Evolutionary conservation across 2,888 invertebrate species (phyloP).

Genomic region (Nomada goodeniana): DNA sequence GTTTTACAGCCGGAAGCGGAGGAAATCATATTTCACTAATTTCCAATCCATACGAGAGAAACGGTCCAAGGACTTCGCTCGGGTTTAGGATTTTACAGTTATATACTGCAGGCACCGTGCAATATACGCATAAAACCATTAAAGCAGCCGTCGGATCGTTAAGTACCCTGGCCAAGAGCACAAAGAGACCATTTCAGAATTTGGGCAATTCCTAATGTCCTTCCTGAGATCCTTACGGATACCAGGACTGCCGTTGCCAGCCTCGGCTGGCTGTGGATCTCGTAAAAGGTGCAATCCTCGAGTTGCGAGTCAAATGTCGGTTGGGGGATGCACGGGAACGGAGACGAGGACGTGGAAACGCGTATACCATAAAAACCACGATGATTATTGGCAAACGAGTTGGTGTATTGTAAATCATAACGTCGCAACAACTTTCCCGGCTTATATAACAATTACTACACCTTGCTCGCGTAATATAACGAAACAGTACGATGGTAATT

Average conservation of each 20-base stretch:
- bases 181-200: slow-evolving; percentile 63
- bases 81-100: slow-evolving; percentile 52
- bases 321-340: background rate
- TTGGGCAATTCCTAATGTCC: slow-evolving; percentile 71
- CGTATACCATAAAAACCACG: slow-evolving; percentile 34
- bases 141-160: slow-evolving; percentile 64
- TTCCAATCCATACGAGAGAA: background rate
- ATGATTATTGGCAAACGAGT: slow-evolving; percentile 53
- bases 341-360: background rate
- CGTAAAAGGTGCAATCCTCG: slow-evolving; percentile 23
- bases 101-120: slow-evolving; percentile 37
- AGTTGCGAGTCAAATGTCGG: slow-evolving; percentile 40
- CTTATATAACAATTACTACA: slow-evolving; percentile 2
- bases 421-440: too few species aligned
- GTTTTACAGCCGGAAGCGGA: slow-evolving; percentile 4
- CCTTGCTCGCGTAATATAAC: background rate
- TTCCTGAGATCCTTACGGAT: slow-evolving; percentile 13
- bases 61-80: slow-evolving; percentile 29
- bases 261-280: slow-evolving; percentile 6
- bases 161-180: slow-evolving; percentile 67
- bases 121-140: slow-evolving; percentile 77
- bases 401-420: slow-evolving; percentile 32
- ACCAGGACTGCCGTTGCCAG: slow-evolving; percentile 12
- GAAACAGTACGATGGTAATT: background rate
- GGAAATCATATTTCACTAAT: slow-evolving; percentile 19